phyloP scores from a whole-genome alignment of 2,113 vertebrate genomes.

The Tetrao urogallus region DNA sequence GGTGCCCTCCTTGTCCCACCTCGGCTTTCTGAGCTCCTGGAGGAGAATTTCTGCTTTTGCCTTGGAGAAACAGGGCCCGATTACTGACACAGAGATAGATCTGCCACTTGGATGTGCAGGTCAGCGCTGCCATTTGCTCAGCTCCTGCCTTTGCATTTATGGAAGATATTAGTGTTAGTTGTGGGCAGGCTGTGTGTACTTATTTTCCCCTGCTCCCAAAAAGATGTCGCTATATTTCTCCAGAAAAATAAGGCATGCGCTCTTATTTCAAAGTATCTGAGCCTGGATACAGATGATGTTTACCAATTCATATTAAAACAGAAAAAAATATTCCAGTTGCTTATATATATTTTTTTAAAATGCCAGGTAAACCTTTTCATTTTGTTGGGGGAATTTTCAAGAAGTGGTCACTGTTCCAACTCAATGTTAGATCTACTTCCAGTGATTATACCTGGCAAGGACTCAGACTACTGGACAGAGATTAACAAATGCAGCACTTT shows the following conservation, averaged over 20 bases:
- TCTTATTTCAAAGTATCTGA: not conserved
- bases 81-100: not conserved
- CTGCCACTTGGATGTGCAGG: not conserved
- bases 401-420: not conserved
- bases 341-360: not conserved
- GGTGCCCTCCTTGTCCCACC: not conserved
- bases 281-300: not conserved
- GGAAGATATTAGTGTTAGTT: not conserved
- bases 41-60: not conserved
- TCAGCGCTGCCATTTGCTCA: not conserved
- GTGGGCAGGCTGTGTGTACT: not conserved
- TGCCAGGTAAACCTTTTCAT: not conserved
- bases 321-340: slow-evolving; percentile 17
- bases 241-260: not conserved
- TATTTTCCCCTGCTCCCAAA: not conserved
- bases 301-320: not conserved
- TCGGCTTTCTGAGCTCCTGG: not conserved
- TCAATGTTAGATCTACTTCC: slow-evolving; percentile 28
- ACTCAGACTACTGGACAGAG: slow-evolving; percentile 4
- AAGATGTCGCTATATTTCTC: not conserved
- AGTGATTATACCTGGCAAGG: slow-evolving; percentile 15
- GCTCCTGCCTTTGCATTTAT: not conserved
- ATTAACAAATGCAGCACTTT: not conserved
- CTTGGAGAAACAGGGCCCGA: not conserved
- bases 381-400: slow-evolving; percentile 14